Conservation (phyloP, 2,113 vertebrate species). For the Ictalurus furcatus region DNA sequence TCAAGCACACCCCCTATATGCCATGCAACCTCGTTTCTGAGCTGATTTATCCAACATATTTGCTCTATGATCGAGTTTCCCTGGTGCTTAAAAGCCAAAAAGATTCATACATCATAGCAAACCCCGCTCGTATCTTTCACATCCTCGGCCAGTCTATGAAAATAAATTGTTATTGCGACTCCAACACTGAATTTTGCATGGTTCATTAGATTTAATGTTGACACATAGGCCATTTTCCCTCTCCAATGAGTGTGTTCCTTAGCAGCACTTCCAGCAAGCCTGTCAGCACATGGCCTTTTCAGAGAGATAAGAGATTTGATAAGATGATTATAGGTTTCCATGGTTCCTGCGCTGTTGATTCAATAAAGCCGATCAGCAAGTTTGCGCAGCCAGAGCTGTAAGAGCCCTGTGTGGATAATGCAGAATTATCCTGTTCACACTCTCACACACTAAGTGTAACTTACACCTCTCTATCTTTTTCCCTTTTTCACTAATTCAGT, state of each 20-base stretch:
- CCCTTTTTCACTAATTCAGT: constrained; percentile 2
- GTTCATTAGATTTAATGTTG: constrained; percentile 51
- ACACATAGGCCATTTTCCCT: constrained; percentile 34
- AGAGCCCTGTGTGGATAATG: constrained; percentile 28
- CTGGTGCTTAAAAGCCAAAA: constrained; percentile 12
- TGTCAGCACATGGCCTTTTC: constrained; percentile 42
- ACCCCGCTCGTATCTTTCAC: neutral
- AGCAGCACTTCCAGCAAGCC: constrained; percentile 38
- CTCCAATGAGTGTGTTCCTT: constrained; percentile 42
- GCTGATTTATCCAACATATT: constrained; percentile 35
- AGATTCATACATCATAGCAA: constrained; percentile 16
- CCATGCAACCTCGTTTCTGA: neutral
- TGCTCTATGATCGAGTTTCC: neutral
- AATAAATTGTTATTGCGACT: constrained; percentile 39
- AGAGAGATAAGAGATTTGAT: constrained; percentile 45
- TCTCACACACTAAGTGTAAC: neutral
- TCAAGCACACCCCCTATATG: neutral
- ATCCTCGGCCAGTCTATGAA: constrained; percentile 23
- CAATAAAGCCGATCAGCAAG: constrained; percentile 51
- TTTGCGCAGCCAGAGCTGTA: constrained; percentile 31
- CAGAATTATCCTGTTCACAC: constrained; percentile 44
- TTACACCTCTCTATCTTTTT: constrained; percentile 16
- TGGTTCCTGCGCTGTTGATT: constrained; percentile 51
- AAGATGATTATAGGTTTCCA: constrained; percentile 57
- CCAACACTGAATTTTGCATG: constrained; percentile 47